phyloP scores from a whole-genome alignment of 2,113 vertebrate species.

The Phoxinus phoxinus region DNA sequence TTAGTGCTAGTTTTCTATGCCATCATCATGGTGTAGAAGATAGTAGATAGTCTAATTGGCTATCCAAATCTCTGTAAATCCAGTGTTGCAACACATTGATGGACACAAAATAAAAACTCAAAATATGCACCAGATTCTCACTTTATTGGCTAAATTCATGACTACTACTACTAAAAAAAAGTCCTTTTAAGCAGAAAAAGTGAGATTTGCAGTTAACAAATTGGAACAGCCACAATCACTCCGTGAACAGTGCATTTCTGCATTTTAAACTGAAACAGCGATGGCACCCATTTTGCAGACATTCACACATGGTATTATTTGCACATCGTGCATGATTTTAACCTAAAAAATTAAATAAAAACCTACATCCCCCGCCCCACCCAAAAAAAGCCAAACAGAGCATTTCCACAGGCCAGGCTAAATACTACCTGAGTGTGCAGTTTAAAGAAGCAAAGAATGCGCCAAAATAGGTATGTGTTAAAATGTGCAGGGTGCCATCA shows the following conservation, averaged over 20 bases:
- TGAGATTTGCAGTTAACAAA: constrained; percentile 16
- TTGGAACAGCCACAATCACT: constrained; percentile 19
- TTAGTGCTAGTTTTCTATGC: too few relatives aligned
- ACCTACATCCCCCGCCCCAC: neutral
- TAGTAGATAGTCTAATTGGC: too few relatives aligned
- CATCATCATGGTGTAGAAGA: neutral
- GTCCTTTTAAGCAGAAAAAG: constrained; percentile 16
- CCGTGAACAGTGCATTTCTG: constrained; percentile 23
- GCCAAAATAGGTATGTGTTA: constrained; percentile 45
- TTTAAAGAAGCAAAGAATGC: constrained; percentile 33
- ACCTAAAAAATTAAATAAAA: neutral
- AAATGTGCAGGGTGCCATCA: constrained; percentile 27
- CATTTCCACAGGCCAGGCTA: constrained; percentile 24
- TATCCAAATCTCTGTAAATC: neutral
- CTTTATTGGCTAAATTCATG: constrained; percentile 82
- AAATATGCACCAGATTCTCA: constrained; percentile 72
- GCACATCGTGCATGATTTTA: constrained; percentile 16
- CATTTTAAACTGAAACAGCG: constrained; percentile 12
- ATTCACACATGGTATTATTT: constrained; percentile 29
- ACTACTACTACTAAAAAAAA: constrained; percentile 78
- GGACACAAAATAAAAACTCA: neutral
- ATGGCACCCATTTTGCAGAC: constrained; percentile 28
- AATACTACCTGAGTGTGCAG: constrained; percentile 17
- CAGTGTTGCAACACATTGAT: neutral
- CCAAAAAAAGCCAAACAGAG: neutral